These are phyloP conservation scores for Cheilosia pagana DNA, from an alignment of 2,888 invertebrate genomes.

Conservation along the genomic window DNA sequence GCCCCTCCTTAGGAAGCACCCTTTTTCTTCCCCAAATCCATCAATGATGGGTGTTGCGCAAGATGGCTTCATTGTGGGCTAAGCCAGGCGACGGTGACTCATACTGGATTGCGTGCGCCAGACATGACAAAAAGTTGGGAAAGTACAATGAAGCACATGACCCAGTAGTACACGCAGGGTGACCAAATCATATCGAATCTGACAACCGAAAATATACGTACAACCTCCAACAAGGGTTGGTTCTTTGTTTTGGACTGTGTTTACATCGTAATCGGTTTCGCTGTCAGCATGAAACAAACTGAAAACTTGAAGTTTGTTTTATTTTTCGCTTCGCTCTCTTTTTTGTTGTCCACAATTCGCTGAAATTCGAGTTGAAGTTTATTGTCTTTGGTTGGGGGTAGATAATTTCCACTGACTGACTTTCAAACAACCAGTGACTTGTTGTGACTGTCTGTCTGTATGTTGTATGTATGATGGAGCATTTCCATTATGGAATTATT, in stretches of 20 bases:
- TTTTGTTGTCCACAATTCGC: no score
- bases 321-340: no score
- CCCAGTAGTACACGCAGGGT: background rate
- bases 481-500: no score
- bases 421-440: background rate
- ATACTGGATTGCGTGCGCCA: conserved; percentile 59
- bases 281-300: conserved; percentile 47
- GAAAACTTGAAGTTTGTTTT: conserved; percentile 16
- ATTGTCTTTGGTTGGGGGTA: background rate
- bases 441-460: background rate
- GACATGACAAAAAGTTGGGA: conserved; percentile 34
- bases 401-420: conserved; percentile 1
- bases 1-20: background rate
- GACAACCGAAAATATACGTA: background rate
- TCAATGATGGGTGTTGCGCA: conserved; percentile 18
- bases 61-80: conserved; percentile 21
- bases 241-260: conserved; percentile 21
- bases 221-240: conserved; percentile 13
- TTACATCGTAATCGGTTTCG: conserved; percentile 56
- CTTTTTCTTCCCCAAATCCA: conserved; percentile 11
- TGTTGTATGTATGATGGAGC: no score
- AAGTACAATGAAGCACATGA: conserved; percentile 43
- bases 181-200: background rate
- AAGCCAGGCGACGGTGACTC: conserved; percentile 44
- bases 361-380: no score